These are phyloP conservation scores for Caenorhabditis japonica DNA, from an alignment of 2,888 invertebrate genomes.

Conservation along the genomic window DNA sequence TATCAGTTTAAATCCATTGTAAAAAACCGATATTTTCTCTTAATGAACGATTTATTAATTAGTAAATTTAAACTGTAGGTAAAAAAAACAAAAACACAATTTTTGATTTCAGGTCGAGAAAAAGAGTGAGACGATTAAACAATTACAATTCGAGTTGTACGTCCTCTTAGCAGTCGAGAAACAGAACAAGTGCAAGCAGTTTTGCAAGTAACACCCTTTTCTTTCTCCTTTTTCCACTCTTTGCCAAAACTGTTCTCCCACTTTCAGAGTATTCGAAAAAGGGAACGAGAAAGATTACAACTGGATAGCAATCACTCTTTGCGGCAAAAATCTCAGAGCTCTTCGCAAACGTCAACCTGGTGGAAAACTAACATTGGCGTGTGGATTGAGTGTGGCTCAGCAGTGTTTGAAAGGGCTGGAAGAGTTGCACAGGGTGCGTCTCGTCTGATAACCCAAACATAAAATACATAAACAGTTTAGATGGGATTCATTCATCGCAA, in stretches of 20 bases:
- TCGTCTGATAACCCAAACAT: neutral
- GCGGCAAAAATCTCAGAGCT: conserved; percentile 54
- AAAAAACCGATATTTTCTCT: no score
- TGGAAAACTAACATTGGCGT: conserved; percentile 56
- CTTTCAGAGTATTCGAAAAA: conserved; percentile 50
- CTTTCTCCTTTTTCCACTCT: no score
- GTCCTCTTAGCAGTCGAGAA: conserved; percentile 54
- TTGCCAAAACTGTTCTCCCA: neutral
- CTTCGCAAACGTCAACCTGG: conserved; percentile 53
- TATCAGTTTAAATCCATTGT: no score
- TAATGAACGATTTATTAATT: no score
- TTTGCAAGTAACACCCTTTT: conserved; percentile 47
- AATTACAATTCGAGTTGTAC: conserved; percentile 58
- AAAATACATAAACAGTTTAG: conserved; percentile 10
- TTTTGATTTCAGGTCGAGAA: conserved; percentile 47
- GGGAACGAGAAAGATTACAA: conserved; percentile 56
- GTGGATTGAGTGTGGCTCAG: conserved; percentile 58
- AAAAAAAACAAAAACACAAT: neutral
- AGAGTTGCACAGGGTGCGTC: conserved; percentile 53
- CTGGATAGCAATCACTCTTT: conserved; percentile 61
- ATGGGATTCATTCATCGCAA: conserved; percentile 58
- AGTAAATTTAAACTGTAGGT: no score
- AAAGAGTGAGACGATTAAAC: conserved; percentile 52
- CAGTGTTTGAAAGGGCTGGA: conserved; percentile 62
- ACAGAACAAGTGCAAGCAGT: conserved; percentile 54